Percentiles rank a stretch among this genome's conserved stretches.
Evolutionary conservation across 2,113 vertebrate genomes (phyloP).

Genomic region (Spea bombifrons): DNA sequence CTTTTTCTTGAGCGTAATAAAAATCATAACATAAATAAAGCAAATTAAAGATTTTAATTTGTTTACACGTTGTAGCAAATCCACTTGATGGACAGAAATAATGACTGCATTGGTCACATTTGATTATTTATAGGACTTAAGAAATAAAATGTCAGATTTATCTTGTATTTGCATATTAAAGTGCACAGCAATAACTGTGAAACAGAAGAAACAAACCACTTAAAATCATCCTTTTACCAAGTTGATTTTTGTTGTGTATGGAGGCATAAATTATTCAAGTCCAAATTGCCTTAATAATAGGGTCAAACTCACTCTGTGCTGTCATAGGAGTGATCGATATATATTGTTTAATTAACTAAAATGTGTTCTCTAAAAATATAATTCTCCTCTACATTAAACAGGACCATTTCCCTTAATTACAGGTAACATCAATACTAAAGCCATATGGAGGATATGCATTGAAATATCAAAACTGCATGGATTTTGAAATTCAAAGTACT

Average conservation of each 20-base stretch:
- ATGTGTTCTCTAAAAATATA: not conserved
- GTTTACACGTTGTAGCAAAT: conserved; percentile 8
- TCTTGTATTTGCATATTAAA: not conserved
- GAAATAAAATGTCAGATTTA: not conserved
- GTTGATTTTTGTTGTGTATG: not conserved
- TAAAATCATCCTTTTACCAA: not conserved
- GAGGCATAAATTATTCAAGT: not conserved
- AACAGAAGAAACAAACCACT: not conserved
- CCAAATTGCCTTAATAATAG: not conserved
- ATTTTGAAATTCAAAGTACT: too few relatives aligned
- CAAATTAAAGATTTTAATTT: conserved; percentile 9
- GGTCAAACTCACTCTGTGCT: not conserved
- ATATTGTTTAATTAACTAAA: not conserved
- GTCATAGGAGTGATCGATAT: not conserved
- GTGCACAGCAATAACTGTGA: not conserved
- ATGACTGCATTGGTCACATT: conserved; percentile 5
- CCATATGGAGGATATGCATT: too few relatives aligned
- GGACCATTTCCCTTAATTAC: too few relatives aligned
- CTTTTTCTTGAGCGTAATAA: conserved; percentile 28
- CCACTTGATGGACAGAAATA: conserved; percentile 27
- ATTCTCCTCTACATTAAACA: too few relatives aligned
- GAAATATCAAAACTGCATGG: too few relatives aligned
- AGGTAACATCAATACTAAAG: too few relatives aligned
- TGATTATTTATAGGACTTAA: not conserved
- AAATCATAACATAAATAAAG: conserved; percentile 27